These are phyloP conservation scores for Limnephilus rhombicus DNA, from an alignment of 2,888 invertebrate genomes.

Conservation along the genomic window DNA sequence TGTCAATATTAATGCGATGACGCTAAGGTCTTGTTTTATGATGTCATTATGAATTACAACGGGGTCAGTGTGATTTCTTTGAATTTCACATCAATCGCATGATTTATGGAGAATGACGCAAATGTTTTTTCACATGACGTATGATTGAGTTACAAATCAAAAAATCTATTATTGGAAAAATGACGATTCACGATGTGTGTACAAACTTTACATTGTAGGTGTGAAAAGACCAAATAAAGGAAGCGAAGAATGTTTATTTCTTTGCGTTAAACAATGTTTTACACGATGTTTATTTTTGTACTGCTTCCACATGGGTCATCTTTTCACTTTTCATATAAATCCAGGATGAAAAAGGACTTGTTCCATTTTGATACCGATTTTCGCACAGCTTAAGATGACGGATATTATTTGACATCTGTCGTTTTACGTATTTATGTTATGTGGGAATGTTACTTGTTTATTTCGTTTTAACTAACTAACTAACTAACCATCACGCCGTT, in stretches of 20 bases:
- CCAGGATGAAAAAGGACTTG: no score
- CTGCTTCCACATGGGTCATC: no score
- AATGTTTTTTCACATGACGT: not conserved
- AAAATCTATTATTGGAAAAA: not conserved
- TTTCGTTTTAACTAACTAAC: no score
- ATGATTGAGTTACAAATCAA: not conserved
- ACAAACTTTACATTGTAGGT: not conserved
- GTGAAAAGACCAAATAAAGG: not conserved
- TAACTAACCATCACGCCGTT: no score
- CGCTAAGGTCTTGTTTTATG: not conserved
- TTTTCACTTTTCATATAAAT: no score
- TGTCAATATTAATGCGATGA: not conserved
- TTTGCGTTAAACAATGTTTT: not conserved
- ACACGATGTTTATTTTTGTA: no score
- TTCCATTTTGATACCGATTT: no score
- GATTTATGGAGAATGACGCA: not conserved
- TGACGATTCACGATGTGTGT: not conserved
- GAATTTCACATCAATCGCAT: not conserved
- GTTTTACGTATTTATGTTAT: no score
- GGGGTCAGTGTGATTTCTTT: not conserved
- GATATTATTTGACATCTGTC: no score
- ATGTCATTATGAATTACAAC: not conserved
- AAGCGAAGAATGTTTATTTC: not conserved
- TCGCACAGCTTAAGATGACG: no score
- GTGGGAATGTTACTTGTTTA: no score